Evolutionary conservation across 2,797 vertebrate species (phyloP).

Genomic region (Odontamblyopus rebecca): DNA sequence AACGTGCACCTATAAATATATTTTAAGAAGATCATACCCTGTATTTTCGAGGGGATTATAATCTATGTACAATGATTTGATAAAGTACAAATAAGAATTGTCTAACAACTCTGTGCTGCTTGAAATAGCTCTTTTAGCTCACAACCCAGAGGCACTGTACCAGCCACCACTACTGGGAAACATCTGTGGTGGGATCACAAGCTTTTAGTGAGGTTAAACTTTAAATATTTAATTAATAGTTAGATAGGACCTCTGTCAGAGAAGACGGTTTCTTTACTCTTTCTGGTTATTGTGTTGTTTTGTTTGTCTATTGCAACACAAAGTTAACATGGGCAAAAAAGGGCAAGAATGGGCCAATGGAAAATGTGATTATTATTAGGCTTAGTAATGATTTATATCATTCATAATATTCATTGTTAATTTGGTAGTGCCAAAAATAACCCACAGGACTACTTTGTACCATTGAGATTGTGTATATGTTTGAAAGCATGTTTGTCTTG

Average conservation of each 20-base stretch:
- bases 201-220: constrained; percentile 19
- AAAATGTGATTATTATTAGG: not conserved
- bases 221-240: not conserved
- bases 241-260: not conserved
- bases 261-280: constrained; percentile 14
- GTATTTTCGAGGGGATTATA: constrained; percentile 15
- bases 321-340: no score
- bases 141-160: constrained; percentile 7
- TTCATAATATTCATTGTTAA: no score
- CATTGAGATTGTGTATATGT: not conserved
- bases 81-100: constrained; percentile 31
- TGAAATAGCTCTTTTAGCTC: constrained; percentile 55
- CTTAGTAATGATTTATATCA: not conserved
- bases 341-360: no score
- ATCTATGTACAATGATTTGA: constrained; percentile 21
- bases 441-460: not conserved
- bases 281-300: not conserved
- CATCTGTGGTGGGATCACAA: constrained; percentile 52
- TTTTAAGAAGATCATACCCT: constrained; percentile 12
- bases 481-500: not conserved
- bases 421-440: not conserved
- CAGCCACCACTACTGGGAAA: constrained; percentile 54
- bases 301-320: not conserved
- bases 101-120: constrained; percentile 53
- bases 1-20: not conserved